Percentiles rank a stretch among this genome's conserved stretches.
phyloP scores from a whole-genome alignment of 1,140 invertebrate genomes.

The Sarcophaga bullata region DNA sequence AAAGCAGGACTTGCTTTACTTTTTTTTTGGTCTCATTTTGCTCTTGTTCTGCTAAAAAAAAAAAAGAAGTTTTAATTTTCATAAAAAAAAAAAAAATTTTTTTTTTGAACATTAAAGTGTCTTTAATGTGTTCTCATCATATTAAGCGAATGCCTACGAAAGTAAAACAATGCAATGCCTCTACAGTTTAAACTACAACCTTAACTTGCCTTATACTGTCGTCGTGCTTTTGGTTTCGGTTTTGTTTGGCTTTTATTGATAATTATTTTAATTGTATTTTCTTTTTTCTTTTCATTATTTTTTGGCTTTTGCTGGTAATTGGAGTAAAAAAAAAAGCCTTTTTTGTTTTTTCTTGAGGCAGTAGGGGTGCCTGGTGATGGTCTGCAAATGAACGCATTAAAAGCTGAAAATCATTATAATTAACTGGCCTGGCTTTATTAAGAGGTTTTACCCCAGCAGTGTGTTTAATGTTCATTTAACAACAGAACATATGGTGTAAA shows the following conservation, averaged over 20 bases:
- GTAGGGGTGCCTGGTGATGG: slow-evolving; percentile 27
- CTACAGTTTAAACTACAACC: not conserved
- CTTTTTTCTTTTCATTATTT: not conserved
- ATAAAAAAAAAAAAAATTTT: too few species aligned
- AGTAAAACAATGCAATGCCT: not conserved
- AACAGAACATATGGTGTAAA: slow-evolving; percentile 1
- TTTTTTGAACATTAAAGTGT: slow-evolving; percentile 20
- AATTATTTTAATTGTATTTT: not conserved
- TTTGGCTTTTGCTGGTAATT: not conserved
- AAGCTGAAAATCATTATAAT: slow-evolving; percentile 27
- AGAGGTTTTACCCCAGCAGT: not conserved
- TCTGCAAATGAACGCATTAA: slow-evolving; percentile 38
- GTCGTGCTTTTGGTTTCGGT: not conserved
- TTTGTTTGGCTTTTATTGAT: not conserved
- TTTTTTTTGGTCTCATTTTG: too few species aligned
- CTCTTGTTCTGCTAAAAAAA: too few species aligned
- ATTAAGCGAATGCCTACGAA: not conserved
- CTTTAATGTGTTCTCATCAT: slow-evolving; percentile 36
- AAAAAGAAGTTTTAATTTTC: too few species aligned
- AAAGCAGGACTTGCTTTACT: not conserved
- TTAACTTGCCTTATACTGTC: not conserved
- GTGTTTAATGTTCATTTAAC: not conserved
- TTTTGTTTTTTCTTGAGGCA: not conserved
- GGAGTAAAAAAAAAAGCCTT: not conserved
- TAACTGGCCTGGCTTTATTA: slow-evolving; percentile 18